These are phyloP conservation scores for Gnathonemus longibarbis DNA, from an alignment of 2,113 vertebrate genomes.

Conservation along the genomic window DNA sequence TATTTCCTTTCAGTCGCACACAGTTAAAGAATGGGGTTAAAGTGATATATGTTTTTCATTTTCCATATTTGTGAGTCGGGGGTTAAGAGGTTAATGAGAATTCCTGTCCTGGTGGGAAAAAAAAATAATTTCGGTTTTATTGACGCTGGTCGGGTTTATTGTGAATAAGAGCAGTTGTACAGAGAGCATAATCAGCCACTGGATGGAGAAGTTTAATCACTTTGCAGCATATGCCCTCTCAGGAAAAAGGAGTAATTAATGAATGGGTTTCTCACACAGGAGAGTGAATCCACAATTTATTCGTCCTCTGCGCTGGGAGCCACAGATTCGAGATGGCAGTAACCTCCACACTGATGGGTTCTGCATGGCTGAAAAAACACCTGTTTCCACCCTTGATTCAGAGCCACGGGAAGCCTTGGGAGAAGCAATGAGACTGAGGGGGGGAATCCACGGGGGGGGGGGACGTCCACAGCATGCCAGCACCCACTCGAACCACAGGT, in stretches of 20 bases:
- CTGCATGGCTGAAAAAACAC: constrained; percentile 1
- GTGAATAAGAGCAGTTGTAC: constrained; percentile 21
- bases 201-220: constrained; percentile 26
- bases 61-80: neutral
- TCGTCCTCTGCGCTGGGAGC: neutral
- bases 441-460: neutral
- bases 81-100: constrained; percentile 30
- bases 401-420: neutral
- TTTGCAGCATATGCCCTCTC: constrained; percentile 24
- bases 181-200: constrained; percentile 23
- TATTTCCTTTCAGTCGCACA: neutral
- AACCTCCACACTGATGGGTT: neutral
- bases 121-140: constrained; percentile 34
- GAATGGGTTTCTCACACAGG: neutral
- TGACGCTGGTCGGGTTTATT: constrained; percentile 35
- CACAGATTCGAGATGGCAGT: neutral
- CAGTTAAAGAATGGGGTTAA: neutral
- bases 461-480: neutral
- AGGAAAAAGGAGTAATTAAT: constrained; percentile 29
- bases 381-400: neutral
- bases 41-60: constrained; percentile 1
- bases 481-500: neutral
- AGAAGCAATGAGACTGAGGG: neutral
- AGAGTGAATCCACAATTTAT: constrained; percentile 16
- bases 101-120: constrained; percentile 22